Evolutionary conservation across 2,113 vertebrate genomes (phyloP), one percentile per base, ranked within the genome.

Genomic region (Ptychochromis oligacanthus): DNA sequence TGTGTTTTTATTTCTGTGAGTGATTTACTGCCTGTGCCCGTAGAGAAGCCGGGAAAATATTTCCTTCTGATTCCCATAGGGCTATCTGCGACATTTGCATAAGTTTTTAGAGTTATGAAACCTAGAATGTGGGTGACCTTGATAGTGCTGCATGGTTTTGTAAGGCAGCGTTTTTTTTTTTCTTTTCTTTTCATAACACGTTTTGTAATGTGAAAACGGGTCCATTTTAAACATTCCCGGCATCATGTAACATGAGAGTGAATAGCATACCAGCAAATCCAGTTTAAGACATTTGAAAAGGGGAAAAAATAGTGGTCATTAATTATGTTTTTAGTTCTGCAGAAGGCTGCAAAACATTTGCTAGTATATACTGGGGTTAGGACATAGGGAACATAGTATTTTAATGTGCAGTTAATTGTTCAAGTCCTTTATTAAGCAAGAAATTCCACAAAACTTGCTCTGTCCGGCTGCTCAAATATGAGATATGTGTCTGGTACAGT

Each of bases 121-220:
- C 91, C 62, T 64, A 26, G 40, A 83, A 92, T 91, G 84, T 93
- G 88, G 90, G 91, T 91, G 91, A 93, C 92, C 93, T 92, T 90
- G 88, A 91, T 93, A 81, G 56, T 55, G 76, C 65, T 64, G 84
- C 87, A 76, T 82, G 67, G 83, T 93, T 93, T 92, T 92, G 8
- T 91, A 90, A 90, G 76, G 49, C 43, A 40, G 80, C 8, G 2
- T 2, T 70, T 20, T 56, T 81, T 64, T 62, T 34, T 64, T 86
- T 81, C n/a, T n/a, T n/a, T n/a, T n/a, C n/a, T n/a, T n/a, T 88
- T 36, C 54, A 58, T 58, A 79, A 87, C 74, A 26, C 17, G 26
- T 90, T 92, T 80, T 88, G 57, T 90, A 79, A 89, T 8, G 9
- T 65, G 28, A 61, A 61, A 54, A 14, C 6, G 4, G 64, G 31